Conservation (phyloP, 2,113 vertebrate genomes). For the Protobothrops flavoviridis region DNA sequence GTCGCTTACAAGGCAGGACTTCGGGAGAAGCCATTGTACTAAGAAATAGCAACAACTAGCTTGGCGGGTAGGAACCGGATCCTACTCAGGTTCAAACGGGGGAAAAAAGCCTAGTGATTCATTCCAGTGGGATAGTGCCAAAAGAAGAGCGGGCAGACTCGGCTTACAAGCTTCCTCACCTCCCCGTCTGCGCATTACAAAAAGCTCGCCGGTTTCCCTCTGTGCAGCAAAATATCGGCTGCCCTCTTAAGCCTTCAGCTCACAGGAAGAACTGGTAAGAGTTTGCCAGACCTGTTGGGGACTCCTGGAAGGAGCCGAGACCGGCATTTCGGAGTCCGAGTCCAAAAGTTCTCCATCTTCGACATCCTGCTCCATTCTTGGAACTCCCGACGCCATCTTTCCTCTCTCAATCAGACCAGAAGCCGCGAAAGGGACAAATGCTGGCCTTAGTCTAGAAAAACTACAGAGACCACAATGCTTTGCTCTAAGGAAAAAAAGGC, state of each 20-base stretch:
- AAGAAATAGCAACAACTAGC: neutral
- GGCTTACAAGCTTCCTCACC: neutral
- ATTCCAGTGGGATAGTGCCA: neutral
- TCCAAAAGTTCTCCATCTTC: constrained; percentile 89
- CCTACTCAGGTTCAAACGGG: neutral
- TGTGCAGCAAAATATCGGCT: neutral
- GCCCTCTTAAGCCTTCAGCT: neutral
- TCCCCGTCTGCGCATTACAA: neutral
- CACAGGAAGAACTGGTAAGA: neutral
- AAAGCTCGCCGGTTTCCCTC: neutral
- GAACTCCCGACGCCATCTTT: constrained; percentile 73
- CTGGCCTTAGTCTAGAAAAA: neutral
- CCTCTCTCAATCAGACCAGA: neutral
- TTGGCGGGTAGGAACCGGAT: neutral
- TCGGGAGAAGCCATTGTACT: neutral
- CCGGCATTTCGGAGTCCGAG: constrained; percentile 82
- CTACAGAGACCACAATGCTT: neutral
- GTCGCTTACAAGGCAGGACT: neutral
- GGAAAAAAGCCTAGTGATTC: neutral
- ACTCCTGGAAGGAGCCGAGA: constrained; percentile 37
- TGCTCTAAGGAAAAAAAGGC: neutral
- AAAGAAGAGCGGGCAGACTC: neutral
- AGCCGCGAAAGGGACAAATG: rapidly evolving
- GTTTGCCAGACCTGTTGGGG: constrained; percentile 47
- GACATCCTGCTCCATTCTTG: constrained; percentile 77